These are phyloP conservation scores for Phengaris arion DNA, from an alignment of 2,888 invertebrate species.

Conservation along the genomic window DNA sequence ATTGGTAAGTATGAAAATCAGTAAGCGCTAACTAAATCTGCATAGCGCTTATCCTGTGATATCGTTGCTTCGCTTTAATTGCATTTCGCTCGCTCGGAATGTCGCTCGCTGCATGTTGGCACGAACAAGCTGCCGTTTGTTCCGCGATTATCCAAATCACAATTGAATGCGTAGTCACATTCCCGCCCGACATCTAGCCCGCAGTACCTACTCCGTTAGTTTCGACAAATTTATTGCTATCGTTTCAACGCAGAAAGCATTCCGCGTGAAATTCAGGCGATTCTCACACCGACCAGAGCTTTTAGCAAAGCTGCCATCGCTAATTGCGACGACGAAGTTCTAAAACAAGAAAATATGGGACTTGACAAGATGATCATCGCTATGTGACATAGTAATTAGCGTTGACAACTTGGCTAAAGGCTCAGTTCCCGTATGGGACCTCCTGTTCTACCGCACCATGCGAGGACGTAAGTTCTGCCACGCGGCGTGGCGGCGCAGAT, in stretches of 20 bases:
- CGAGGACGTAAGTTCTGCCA: no score
- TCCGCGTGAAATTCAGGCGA: not conserved
- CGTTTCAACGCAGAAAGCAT: not conserved
- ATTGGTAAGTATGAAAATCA: constrained; percentile 49
- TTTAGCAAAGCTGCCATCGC: no score
- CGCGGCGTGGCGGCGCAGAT: no score
- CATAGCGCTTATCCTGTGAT: constrained; percentile 70
- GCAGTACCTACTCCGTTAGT: constrained; percentile 15
- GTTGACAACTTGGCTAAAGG: no score
- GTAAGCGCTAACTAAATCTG: constrained; percentile 62
- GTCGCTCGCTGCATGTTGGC: constrained; percentile 46
- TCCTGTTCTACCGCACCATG: no score
- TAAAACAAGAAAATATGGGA: no score
- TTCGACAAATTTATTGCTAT: not conserved
- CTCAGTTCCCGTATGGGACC: no score
- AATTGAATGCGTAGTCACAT: constrained; percentile 34
- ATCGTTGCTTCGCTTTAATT: constrained; percentile 67
- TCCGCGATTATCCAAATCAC: constrained; percentile 35
- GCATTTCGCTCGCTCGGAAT: constrained; percentile 55
- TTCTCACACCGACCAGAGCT: no score
- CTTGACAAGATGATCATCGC: no score
- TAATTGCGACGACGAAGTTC: no score
- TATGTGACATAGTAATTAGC: no score
- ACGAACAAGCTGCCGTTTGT: constrained; percentile 51
- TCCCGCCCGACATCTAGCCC: not conserved